phyloP scores from a whole-genome alignment of 2,113 vertebrate species.

The Colistium nudipinnis region DNA sequence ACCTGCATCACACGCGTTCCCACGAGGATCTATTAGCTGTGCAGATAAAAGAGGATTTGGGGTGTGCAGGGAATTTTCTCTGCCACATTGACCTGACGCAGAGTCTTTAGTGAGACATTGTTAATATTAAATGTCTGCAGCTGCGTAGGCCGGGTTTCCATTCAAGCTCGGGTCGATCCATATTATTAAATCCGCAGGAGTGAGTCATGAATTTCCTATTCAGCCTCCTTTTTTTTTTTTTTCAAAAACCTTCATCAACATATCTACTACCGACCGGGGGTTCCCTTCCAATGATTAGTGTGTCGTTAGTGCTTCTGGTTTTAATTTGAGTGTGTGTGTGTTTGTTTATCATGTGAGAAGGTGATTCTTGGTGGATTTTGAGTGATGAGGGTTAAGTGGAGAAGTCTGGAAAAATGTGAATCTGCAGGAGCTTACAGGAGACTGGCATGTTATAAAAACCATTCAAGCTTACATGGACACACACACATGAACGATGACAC shows the following conservation, averaged over 20 bases:
- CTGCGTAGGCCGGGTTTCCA: slow-evolving; percentile 29
- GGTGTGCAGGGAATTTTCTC: slow-evolving; percentile 10
- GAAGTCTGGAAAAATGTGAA: slow-evolving; percentile 29
- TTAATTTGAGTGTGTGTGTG: slow-evolving; percentile 1
- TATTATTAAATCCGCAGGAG: slow-evolving; percentile 47
- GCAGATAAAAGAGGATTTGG: slow-evolving; percentile 15
- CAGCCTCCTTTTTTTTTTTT: slow-evolving; percentile 1
- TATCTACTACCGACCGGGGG: slow-evolving; percentile 27
- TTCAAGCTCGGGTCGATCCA: slow-evolving; percentile 43
- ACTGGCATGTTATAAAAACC: slow-evolving; percentile 61
- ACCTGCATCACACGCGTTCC: slow-evolving; percentile 2
- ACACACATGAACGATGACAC: slow-evolving; percentile 14
- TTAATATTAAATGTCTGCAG: slow-evolving; percentile 32
- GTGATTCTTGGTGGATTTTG: slow-evolving; percentile 16
- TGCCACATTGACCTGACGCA: slow-evolving; percentile 21
- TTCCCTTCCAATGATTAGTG: slow-evolving; percentile 17
- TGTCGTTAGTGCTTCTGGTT: not conserved
- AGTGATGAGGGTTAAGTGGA: slow-evolving; percentile 35
- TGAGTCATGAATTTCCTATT: slow-evolving; percentile 53
- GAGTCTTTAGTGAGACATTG: slow-evolving; percentile 17
- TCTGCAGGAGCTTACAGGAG: slow-evolving; percentile 51
- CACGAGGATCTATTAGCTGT: slow-evolving; percentile 17
- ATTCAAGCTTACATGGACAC: slow-evolving; percentile 37
- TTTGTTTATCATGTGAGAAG: slow-evolving; percentile 19
- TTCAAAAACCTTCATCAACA: slow-evolving; percentile 28